Conservation (phyloP, 2,113 vertebrate genomes). For the Sinocyclocheilus rhinocerous region DNA sequence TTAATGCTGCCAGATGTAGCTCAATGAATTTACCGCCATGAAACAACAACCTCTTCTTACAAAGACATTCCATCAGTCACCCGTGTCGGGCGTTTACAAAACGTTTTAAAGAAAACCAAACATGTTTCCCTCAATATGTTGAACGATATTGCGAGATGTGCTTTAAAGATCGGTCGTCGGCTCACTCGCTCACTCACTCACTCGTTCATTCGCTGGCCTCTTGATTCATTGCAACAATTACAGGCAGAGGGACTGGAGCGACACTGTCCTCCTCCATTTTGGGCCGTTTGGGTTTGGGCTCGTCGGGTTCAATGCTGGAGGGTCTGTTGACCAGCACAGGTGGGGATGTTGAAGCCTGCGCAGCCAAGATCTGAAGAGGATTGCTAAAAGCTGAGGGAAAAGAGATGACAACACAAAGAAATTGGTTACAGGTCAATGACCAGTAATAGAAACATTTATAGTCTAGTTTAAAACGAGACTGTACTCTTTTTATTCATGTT, state of each 20-base stretch:
- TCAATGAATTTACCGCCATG: conserved; percentile 25
- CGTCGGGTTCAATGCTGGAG: conserved; percentile 75
- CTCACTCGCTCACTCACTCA: conserved; percentile 10
- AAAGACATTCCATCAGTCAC: conserved; percentile 41
- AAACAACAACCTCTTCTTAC: conserved; percentile 36
- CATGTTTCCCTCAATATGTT: conserved; percentile 47
- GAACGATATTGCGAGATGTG: conserved; percentile 48
- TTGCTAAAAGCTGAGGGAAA: conserved; percentile 83
- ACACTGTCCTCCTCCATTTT: conserved; percentile 82
- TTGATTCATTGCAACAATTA: conserved; percentile 80
- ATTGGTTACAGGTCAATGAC: not conserved
- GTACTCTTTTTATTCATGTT: too few species aligned
- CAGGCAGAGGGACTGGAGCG: conserved; percentile 75
- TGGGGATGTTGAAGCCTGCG: conserved; percentile 92
- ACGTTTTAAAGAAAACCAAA: conserved; percentile 38
- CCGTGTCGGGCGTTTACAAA: conserved; percentile 42
- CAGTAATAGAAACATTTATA: not conserved
- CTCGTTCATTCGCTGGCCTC: conserved; percentile 60
- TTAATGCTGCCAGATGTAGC: conserved; percentile 56
- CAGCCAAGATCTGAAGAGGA: conserved; percentile 92
- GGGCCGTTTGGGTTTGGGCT: conserved; percentile 85
- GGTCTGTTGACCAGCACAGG: conserved; percentile 86
- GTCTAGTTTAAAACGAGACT: too few species aligned
- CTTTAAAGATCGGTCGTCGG: conserved; percentile 41
- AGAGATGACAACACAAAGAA: not conserved